These are phyloP conservation scores for Cochlearius cochlearius DNA, from an alignment of 2,113 vertebrate genomes.

Conservation along the genomic window DNA sequence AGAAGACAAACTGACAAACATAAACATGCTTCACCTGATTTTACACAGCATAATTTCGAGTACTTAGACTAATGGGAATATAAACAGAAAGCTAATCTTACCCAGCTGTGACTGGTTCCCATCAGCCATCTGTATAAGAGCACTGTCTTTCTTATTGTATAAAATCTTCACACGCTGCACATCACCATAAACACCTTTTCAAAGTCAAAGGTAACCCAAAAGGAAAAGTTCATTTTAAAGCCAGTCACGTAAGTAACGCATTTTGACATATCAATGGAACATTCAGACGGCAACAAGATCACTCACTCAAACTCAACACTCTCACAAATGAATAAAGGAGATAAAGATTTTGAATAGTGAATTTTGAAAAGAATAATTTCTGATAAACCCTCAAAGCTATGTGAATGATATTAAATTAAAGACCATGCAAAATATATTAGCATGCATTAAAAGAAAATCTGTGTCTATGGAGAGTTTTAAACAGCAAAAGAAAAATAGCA, in stretches of 20 bases:
- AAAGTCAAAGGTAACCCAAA: conserved; percentile 83
- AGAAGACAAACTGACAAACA: not conserved
- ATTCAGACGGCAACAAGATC: conserved; percentile 83
- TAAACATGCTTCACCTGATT: not conserved
- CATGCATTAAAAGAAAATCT: conserved; percentile 89
- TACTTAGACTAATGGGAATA: not conserved
- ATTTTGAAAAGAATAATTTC: conserved; percentile 85
- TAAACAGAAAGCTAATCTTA: conserved; percentile 73
- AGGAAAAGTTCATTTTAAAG: conserved; percentile 80
- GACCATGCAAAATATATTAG: conserved; percentile 89
- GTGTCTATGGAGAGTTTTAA: conserved; percentile 83
- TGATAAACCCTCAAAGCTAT: conserved; percentile 91
- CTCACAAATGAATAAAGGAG: conserved; percentile 86
- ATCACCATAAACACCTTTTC: conserved; percentile 96
- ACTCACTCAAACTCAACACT: conserved; percentile 77
- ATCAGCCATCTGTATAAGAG: conserved; percentile 97
- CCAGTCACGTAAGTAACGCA: conserved; percentile 61
- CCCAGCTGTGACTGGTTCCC: conserved; percentile 95
- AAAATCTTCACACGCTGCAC: conserved; percentile 99
- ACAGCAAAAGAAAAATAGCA: conserved; percentile 81
- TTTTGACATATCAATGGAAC: conserved; percentile 83
- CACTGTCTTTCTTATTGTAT: conserved; percentile 99
- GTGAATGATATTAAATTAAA: conserved; percentile 88
- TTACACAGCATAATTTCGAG: not conserved
- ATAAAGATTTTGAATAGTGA: conserved; percentile 86